Evolutionary conservation across 2,888 invertebrate genomes (phyloP), one percentile per base, ranked within the genome.

Genomic region (Plemyria rubiginata): DNA sequence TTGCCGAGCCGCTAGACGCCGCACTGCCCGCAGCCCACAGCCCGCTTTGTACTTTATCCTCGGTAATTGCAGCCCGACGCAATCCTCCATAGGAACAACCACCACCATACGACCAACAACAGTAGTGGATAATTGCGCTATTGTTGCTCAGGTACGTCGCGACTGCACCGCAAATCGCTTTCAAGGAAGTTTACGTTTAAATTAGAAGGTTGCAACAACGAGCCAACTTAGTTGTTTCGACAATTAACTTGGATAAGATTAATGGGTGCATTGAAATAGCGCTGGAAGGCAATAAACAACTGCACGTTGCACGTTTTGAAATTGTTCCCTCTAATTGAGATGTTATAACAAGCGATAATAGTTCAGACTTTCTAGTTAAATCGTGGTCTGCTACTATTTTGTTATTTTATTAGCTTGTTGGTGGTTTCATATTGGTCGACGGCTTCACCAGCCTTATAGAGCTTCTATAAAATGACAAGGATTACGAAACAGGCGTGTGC

Each of bases 111-210:
- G 77, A 81, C 80, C 83, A 80, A 81, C 83, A 80, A 81, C 84
- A 84, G 86, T 88, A 87, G 85, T 86, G 83, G 85, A 86, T 90
- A 90, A 91, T 91, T 90, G 88, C 88, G 72, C 86, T 82, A 88
- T 91, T 90, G 88, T 90, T 87, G 80, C 81, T 77, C 76, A 77
- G 81, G 78, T 77, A 77, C 78, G 71, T 80, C 70, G 76, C 81
- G 76, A 79, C 79, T 76, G 74, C 72, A 81, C 80, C 74, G 78
- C 86, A 85, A 86, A 85, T 79, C 77, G 81, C 77, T 85, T 86
- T 85, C 84, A 76, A 82, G 83, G 79, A 85, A 84, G 81, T 81
- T 79, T 77, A 78, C 70, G 52, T 72, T 79, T 76, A 84, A 87
- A 88, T 88, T 86, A 88, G 82, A 87, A 85, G 85, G 82, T 80